Conservation (phyloP, 2,113 vertebrate genomes). For the rat (Rattus norvegicus) region GRCr8 NC_086028.1:83614001-83614500, state of each 20-base stretch:
- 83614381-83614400: background rate
- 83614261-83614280: background rate
- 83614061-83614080: background rate
- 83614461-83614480: background rate
- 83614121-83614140: background rate
- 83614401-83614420: background rate
- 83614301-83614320: background rate
- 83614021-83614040: background rate
- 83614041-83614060: background rate
- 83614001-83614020: background rate
- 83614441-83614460: background rate
- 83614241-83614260: background rate
- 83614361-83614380: background rate
- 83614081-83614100: background rate
- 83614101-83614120: background rate
- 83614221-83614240: background rate
- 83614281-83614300: background rate
- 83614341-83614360: background rate
- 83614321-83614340: background rate
- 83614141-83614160: background rate
- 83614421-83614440: background rate
- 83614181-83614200: background rate
- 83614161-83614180: no score
- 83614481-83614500: background rate
- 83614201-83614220: background rate